Conservation (phyloP, 2,113 vertebrate species). For the Eurystomus gularis region DNA sequence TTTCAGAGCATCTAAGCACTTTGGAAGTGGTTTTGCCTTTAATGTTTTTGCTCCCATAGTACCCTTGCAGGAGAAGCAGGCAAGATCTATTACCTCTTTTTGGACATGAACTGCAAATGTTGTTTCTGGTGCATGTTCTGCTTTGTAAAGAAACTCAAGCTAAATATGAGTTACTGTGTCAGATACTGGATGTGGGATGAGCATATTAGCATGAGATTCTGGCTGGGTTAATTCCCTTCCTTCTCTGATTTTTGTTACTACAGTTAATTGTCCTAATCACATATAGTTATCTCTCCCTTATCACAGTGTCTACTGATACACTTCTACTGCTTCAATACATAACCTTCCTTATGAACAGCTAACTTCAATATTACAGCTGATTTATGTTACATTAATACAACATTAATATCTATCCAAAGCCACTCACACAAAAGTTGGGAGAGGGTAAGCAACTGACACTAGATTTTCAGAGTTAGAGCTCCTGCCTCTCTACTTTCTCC, state of each 20-base stretch:
- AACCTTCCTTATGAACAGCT: neutral
- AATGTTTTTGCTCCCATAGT: neutral
- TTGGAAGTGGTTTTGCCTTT: neutral
- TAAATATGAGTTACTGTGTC: neutral
- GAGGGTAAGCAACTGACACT: neutral
- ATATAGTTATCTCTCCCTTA: neutral
- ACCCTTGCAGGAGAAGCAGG: neutral
- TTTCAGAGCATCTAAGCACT: neutral
- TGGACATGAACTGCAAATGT: neutral
- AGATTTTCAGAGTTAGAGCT: neutral
- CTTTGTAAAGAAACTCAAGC: neutral
- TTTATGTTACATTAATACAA: neutral
- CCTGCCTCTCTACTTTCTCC: neutral
- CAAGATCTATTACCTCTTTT: neutral
- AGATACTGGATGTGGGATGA: neutral
- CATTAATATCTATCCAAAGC: neutral
- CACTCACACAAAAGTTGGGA: neutral
- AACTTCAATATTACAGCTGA: neutral
- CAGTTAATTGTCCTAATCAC: neutral
- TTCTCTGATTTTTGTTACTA: neutral
- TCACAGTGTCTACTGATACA: neutral
- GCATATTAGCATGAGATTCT: neutral
- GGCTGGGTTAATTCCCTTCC: neutral
- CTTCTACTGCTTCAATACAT: neutral
- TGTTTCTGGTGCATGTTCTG: neutral